phyloP scores from a whole-genome alignment of 2,888 invertebrate species.

The Tetropium fuscum region DNA sequence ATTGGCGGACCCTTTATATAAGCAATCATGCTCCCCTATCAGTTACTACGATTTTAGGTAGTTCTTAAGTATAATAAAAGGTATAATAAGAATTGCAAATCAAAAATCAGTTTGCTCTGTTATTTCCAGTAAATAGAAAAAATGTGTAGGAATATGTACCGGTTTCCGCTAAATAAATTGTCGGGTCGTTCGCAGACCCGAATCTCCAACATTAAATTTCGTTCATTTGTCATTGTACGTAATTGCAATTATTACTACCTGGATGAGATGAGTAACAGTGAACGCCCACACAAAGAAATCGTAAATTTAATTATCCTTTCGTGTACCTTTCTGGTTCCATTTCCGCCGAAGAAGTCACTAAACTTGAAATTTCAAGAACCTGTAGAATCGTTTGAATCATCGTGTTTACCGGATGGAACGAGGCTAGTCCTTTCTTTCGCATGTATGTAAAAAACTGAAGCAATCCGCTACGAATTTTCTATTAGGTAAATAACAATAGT shows the following conservation, averaged over 20 bases:
- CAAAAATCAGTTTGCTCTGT: no score
- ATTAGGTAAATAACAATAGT: slow-evolving; percentile 1
- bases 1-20: no score
- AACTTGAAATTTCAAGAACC: slow-evolving; percentile 8
- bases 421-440: slow-evolving; percentile 1
- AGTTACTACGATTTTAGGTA: no score
- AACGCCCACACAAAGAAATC: slow-evolving; percentile 7
- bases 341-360: slow-evolving; percentile 13
- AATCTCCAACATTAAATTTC: no score
- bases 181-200: no score
- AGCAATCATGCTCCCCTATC: no score
- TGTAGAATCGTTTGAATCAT: slow-evolving; percentile 9
- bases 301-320: slow-evolving; percentile 4
- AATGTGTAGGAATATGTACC: no score
- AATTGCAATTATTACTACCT: background rate
- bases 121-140: no score
- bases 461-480: background rate
- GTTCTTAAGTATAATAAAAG: no score
- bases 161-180: no score
- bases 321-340: slow-evolving; percentile 11
- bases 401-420: slow-evolving; percentile 9
- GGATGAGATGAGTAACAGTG: slow-evolving; percentile 8
- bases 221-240: slow-evolving; percentile 5
- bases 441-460: background rate
- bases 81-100: no score